A percentile compares a stretch with the other conserved stretches of the same genome.
Evolutionary conservation across 2,888 invertebrate genomes (phyloP).

Genomic region (Plutella xylostella): DNA sequence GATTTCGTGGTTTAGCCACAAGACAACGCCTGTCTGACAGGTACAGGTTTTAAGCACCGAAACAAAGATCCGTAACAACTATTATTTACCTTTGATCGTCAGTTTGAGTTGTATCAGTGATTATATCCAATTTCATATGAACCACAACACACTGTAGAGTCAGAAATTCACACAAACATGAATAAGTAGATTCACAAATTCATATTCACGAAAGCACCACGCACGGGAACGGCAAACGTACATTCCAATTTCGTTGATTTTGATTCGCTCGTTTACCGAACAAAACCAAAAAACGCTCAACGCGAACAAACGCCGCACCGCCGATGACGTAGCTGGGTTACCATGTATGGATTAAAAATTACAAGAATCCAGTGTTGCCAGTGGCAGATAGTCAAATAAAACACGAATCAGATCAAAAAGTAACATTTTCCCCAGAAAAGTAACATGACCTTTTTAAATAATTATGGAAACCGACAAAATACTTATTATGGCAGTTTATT

Average conservation of each 20-base stretch:
- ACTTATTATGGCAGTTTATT: too few relatives aligned
- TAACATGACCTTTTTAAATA: too few relatives aligned
- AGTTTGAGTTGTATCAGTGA: conserved; percentile 63
- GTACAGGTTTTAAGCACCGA: conserved; percentile 8
- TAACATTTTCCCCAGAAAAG: too few relatives aligned
- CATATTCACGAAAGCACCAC: conserved; percentile 23
- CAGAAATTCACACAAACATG: conserved; percentile 62
- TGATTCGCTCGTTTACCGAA: conserved; percentile 18
- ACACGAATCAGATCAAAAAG: too few relatives aligned
- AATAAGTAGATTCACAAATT: conserved; percentile 33
- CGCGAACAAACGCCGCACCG: conserved; percentile 2
- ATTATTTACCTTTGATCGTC: conserved; percentile 55
- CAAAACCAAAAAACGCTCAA: conserved; percentile 29
- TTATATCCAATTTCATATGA: conserved; percentile 59
- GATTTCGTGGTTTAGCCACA: conserved; percentile 24
- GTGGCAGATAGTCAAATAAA: too few relatives aligned
- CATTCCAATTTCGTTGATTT: neutral
- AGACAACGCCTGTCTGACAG: too few relatives aligned
- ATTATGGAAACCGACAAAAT: too few relatives aligned
- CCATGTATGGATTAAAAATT: too few relatives aligned
- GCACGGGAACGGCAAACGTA: conserved; percentile 30
- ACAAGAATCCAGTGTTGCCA: conserved; percentile 34
- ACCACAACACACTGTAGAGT: conserved; percentile 57
- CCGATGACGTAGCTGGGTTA: conserved; percentile 13
- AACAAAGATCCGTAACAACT: conserved; percentile 19